These are phyloP conservation scores for Diploscapter pachys DNA, from an alignment of 1,140 invertebrate genomes.

Conservation along the genomic window DNA sequence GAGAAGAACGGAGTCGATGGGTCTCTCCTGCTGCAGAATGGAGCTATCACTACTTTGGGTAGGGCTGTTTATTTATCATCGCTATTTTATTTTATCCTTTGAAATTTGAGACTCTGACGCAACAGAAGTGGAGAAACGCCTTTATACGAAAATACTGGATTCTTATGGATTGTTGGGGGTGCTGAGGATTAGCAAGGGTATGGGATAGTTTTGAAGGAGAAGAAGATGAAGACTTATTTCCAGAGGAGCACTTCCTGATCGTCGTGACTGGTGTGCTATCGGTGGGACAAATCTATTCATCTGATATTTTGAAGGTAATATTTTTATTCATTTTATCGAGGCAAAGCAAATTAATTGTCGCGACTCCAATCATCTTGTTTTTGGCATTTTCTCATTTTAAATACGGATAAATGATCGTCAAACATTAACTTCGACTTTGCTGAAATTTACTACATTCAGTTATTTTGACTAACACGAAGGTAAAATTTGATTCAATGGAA, in stretches of 20 bases:
- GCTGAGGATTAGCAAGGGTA: conserved; percentile 36
- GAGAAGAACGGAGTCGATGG: conserved; percentile 36
- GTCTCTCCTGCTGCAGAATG: conserved; percentile 45
- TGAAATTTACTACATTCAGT: too few species aligned
- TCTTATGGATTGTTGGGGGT: conserved; percentile 55
- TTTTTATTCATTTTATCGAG: neutral
- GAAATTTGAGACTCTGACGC: conserved; percentile 16
- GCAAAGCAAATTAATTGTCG: too few species aligned
- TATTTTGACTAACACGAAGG: too few species aligned
- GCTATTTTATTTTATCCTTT: conserved; percentile 14
- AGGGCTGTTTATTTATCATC: conserved; percentile 19
- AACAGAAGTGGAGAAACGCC: conserved; percentile 36
- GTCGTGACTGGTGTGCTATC: conserved; percentile 53
- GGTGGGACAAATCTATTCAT: conserved; percentile 52
- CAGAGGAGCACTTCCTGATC: conserved; percentile 50
- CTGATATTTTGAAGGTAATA: conserved; percentile 40
- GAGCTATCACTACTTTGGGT: conserved; percentile 39
- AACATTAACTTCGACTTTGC: too few species aligned
- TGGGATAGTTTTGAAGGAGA: conserved; percentile 22
- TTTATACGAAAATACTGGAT: conserved; percentile 51
- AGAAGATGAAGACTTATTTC: conserved; percentile 17
- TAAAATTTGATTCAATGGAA: too few species aligned
- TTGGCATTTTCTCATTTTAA: too few species aligned
- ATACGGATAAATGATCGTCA: conserved; percentile 32
- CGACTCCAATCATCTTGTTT: too few species aligned